Base-by-base conservation (phyloP, 1,140 invertebrate genomes). In the Hyposmocoma kahamanoa region DNA sequence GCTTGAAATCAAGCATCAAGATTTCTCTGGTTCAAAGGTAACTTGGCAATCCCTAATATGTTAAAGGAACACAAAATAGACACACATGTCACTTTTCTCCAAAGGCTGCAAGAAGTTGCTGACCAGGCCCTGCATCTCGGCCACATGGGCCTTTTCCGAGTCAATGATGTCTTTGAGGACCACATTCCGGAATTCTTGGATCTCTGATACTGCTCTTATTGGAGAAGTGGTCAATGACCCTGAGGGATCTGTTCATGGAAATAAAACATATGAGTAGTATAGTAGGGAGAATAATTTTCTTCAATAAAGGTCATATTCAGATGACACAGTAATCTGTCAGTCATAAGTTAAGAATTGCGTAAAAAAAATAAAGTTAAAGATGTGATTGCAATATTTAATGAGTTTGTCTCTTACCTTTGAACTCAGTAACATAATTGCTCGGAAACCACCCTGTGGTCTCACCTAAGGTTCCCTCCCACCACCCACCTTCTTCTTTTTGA, bases 381-480 rank as follows among this genome's bases (percentile, higher is more conserved):
- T n/a, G n/a, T n/a, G n/a, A n/a, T n/a, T 63, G 32, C 1, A 48
- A 22, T n/a, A 61, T 13, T 28, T 26, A 32, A 21, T 42, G 24
- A n/a, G n/a, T n/a, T n/a, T n/a, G n/a, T n/a, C n/a, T n/a, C 20
- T 56, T 68, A 87, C 89, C 81, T 90, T 94, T 95, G 68, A 92
- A 92, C 79, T 97, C 96, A 69, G 93, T 95, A 15, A 98, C 96
- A 90, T 98, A 99, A 87, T 98, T 98, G 59, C 95, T 96, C 52
- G 98, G 98, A 88, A 99, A 99, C 98, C 98, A 99, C 60, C 97
- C 97, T 54, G 97, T 98, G 77, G 95, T 95, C 42, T 96, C 97
- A 56, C 94, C 91, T 15, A 98, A 86, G 1, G 97, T 98, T 11
- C 97, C 98, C 87, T 99, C 97, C 97, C 97, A 99, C 91, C 97